Base-by-base conservation (phyloP, 2,113 vertebrate genomes). In the Tachysurus fulvidraco region DNA sequence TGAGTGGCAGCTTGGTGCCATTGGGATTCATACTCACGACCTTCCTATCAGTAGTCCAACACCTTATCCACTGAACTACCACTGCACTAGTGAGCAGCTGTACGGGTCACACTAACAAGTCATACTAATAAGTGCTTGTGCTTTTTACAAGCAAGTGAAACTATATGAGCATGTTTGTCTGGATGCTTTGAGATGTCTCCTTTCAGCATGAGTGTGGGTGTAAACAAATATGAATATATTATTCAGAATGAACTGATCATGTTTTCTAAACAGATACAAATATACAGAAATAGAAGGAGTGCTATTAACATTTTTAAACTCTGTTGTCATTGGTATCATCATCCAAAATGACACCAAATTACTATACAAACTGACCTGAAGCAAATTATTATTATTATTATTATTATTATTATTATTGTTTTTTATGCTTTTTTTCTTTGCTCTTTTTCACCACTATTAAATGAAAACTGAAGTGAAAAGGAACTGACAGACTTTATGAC, bases 141-240 rank as follows among this genome's bases (percentile, higher is more conserved):
- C 67, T 76, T 59, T 82, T 86, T 14, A 71, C 54, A n/a, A 67
- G 21, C 41, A 71, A 81, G 69, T 81, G 11, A 73, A 28, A 21
- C 21, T 57, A 44, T 30, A 21, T 14, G 28, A 73, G 57, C 6
- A 2, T 23, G 69, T 36, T 73, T 73, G 69, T 73, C 21, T 4
- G 17, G 17, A 41, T 44, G 69, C 41, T 79, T 67, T 67, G 62
- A 60, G 76, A 79, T 36, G 71, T 17, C 5, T 30, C 12, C 5
- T 69, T 80, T 36, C 17, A 44, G 60, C 50, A 46, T 44, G 28
- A 41, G 67, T 41, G 67, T 71, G 6, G 16, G 2, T 41, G 7
- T 19, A 3, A 71, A 30, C 30, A 71, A 41, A 30, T 30, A 71
- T 17, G 14, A 17, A 71, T 25, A 69, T 65, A n/a, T n/a, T 65